Evolutionary conservation across 53 echinoderm and acorn worm genomes (phyloP).

Genomic region (Echinarachnius parma): DNA sequence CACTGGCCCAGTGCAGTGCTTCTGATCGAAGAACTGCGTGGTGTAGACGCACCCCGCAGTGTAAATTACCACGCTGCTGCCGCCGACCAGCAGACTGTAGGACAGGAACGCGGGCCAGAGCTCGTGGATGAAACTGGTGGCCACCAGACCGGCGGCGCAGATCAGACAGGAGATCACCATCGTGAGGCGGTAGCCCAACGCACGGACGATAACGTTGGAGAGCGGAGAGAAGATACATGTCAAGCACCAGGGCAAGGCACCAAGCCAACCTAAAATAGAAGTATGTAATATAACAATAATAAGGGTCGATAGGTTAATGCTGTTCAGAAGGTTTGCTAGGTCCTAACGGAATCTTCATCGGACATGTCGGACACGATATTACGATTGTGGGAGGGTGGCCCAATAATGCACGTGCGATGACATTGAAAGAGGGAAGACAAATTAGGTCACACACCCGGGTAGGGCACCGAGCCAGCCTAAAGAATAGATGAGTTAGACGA

Average conservation of each 20-base stretch:
- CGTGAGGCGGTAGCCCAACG: slow-evolving; percentile 13
- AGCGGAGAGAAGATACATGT: slow-evolving; percentile 24
- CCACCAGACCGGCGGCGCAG: slow-evolving; percentile 3
- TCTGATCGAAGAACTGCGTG: slow-evolving; percentile 25
- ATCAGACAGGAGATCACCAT: slow-evolving; percentile 4
- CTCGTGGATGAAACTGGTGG: slow-evolving; percentile 27
- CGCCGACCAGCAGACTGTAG: slow-evolving; percentile 14
- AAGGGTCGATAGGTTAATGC: too few species aligned
- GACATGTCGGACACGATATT: too few species aligned
- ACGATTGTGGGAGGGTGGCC: too few species aligned
- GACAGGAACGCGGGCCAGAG: slow-evolving; percentile 23
- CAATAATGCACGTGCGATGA: too few species aligned
- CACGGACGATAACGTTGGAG: slow-evolving; percentile 5
- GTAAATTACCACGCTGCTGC: slow-evolving; percentile 16
- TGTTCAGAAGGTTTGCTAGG: too few species aligned
- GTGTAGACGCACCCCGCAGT: slow-evolving; percentile 31
- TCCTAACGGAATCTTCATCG: too few species aligned
- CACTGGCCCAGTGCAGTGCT: slow-evolving; percentile 23
- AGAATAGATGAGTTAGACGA: too few species aligned
- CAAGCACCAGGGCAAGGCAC: slow-evolving; percentile 12
- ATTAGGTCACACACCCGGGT: too few species aligned
- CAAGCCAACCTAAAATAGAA: slow-evolving; percentile 20
- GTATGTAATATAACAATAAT: too few species aligned
- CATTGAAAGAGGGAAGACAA: too few species aligned
- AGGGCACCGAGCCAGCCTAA: too few species aligned